A percentile compares a stretch with the other conserved stretches of the same genome.
These are phyloP conservation scores for Acomys russatus DNA, from an alignment of 2,797 vertebrate species.

Conservation along the genomic window DNA sequence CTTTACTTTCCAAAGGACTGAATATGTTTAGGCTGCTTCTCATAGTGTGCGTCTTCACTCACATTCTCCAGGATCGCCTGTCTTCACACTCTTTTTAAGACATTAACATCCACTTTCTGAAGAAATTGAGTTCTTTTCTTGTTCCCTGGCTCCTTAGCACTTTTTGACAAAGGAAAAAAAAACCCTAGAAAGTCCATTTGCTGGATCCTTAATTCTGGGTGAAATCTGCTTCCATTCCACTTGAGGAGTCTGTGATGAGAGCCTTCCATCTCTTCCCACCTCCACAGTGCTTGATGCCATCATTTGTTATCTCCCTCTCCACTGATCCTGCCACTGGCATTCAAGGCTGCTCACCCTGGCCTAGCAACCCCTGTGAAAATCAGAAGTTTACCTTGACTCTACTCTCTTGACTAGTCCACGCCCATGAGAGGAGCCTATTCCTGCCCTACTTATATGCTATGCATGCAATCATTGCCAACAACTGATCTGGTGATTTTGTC, in stretches of 20 bases:
- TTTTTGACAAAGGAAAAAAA: neutral
- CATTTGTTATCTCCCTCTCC: neutral
- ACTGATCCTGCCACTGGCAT: slow-evolving; percentile 24
- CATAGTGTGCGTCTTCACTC: neutral
- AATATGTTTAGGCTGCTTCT: neutral
- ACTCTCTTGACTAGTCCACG: neutral
- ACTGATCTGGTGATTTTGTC: neutral
- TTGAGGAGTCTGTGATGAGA: neutral
- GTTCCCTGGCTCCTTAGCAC: neutral
- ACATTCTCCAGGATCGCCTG: neutral
- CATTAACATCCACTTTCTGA: neutral
- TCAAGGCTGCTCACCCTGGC: slow-evolving; percentile 22
- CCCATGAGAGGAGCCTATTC: neutral
- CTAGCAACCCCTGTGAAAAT: neutral
- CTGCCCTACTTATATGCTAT: neutral
- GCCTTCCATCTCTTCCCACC: neutral
- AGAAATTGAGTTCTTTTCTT: neutral
- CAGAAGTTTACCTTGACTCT: neutral
- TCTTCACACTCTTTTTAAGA: neutral
- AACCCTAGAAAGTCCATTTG: neutral
- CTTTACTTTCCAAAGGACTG: neutral
- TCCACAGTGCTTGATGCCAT: neutral
- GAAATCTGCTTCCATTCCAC: slow-evolving; percentile 16
- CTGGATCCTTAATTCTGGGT: slow-evolving; percentile 13
- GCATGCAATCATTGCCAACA: neutral